Percentiles rank a stretch among this genome's conserved stretches.
phyloP scores from a whole-genome alignment of 2,888 invertebrate genomes.

The Taenaris catops region DNA sequence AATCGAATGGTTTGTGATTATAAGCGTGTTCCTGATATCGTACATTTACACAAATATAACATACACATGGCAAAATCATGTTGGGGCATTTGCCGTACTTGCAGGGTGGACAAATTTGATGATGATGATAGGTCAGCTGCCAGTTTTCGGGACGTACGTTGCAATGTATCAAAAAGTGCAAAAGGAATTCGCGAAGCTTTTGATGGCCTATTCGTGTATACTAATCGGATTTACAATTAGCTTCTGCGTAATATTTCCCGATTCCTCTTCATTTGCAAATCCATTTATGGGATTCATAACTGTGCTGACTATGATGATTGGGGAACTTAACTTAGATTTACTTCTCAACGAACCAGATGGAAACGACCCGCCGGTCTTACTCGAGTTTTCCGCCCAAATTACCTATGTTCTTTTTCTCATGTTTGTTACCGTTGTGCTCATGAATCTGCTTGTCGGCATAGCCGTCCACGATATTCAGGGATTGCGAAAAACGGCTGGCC shows the following conservation, averaged over 20 bases:
- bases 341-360: constrained; percentile 87
- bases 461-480: constrained; percentile 94
- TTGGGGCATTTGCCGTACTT: constrained; percentile 91
- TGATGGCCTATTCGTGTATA: constrained; percentile 91
- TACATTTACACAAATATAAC: constrained; percentile 87
- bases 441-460: constrained; percentile 92
- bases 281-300: constrained; percentile 92
- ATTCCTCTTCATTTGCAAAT: constrained; percentile 89
- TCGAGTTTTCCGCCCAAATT: constrained; percentile 90
- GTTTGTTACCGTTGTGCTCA: constrained; percentile 91
- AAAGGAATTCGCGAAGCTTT: constrained; percentile 91
- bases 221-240: constrained; percentile 92
- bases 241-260: constrained; percentile 93
- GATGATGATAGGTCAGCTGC: constrained; percentile 94
- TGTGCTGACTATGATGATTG: constrained; percentile 94
- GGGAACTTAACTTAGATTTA: constrained; percentile 89
- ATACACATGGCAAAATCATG: constrained; percentile 92
- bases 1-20: constrained; percentile 92
- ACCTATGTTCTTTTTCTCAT: constrained; percentile 89
- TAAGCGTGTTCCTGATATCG: constrained; percentile 90
- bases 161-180: constrained; percentile 95
- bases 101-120: constrained; percentile 94
- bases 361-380: constrained; percentile 86
- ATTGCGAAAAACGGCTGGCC: constrained; percentile 90
- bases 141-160: constrained; percentile 93